A percentile compares a stretch with the other conserved stretches of the same genome.
Evolutionary conservation across 2,797 vertebrate species (phyloP).

Genomic region (Parauchenoglanis punctatus): DNA sequence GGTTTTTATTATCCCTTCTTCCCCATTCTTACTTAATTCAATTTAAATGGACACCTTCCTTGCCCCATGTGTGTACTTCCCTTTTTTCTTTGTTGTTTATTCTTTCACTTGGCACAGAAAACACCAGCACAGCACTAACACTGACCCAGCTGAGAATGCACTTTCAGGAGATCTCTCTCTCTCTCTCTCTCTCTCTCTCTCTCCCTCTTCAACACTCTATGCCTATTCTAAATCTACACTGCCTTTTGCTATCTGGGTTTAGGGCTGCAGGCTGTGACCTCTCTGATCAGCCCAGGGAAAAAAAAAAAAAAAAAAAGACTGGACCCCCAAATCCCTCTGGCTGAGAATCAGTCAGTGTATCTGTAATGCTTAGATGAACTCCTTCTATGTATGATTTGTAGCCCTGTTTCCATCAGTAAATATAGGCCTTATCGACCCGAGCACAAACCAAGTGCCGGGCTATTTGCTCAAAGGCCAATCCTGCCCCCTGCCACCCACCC

Average conservation of each 20-base stretch:
- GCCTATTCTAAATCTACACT: conserved; percentile 43
- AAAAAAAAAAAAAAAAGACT: conserved; percentile 46
- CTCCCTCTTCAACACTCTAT: conserved; percentile 28
- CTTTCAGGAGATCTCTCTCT: conserved; percentile 47
- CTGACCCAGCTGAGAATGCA: conserved; percentile 60
- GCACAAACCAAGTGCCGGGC: conserved; percentile 56
- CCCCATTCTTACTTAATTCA: conserved; percentile 48
- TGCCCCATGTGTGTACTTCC: conserved; percentile 42
- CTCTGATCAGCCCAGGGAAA: conserved; percentile 40
- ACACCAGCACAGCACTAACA: conserved; percentile 55
- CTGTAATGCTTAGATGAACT: conserved; percentile 69
- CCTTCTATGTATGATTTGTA: conserved; percentile 70
- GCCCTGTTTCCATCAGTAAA: conserved; percentile 66
- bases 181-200: conserved; percentile 24
- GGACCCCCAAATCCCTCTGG: conserved; percentile 50
- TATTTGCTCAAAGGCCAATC: conserved; percentile 57
- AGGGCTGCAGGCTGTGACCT: conserved; percentile 52
- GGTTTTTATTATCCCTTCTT: conserved; percentile 36
- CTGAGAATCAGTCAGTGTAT: conserved; percentile 59
- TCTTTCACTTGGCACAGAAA: conserved; percentile 51
- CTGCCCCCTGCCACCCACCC: conserved; percentile 33
- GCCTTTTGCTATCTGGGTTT: conserved; percentile 41
- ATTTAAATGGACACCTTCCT: conserved; percentile 55
- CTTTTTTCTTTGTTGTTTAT: conserved; percentile 47
- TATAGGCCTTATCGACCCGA: conserved; percentile 66